Base-by-base conservation (phyloP, 2,113 vertebrate genomes). In the Sebastes schlegelii region DNA sequence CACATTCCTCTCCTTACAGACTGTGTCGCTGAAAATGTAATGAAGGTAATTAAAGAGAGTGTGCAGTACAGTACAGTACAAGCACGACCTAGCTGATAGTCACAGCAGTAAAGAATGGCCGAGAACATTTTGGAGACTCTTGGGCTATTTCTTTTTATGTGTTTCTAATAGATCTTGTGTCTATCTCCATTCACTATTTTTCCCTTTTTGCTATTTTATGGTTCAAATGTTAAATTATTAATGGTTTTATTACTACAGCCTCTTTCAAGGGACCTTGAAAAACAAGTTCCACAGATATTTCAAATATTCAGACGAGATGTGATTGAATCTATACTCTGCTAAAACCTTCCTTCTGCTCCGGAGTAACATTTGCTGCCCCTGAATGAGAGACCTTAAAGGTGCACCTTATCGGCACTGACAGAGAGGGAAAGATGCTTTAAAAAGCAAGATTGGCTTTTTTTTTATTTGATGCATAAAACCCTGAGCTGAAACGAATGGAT, bases 391-490 rank as follows among this genome's bases (percentile, higher is more conserved):
- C 87, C 90, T 92, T 89, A 84, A 89, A 92, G 84, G 83, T 92
- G 82, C 34, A 85, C 77, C 91, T 95, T 94, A 95, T 95, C 93
- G 40, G 74, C 78, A 64, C 51, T 81, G 91, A 90, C 90, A 93
- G 89, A 83, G 79, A 34, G 78, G 80, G 80, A 82, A 87, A 92
- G 93, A 91, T 91, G 89, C 91, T 90, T 92, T 90, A 94, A 92
- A 92, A 92, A 88, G 90, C 88, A 89, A 94, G 90, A 94, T 92
- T 92, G 89, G 75, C 85, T 93, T 94, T 90, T 93, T 89, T 93
- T 93, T 93, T 90, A 92, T 95, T 93, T 92, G 91, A 94, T 95
- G 85, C 93, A 94, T 95, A 95, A 95, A 94, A 93, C 82, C 92
- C 86, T 87, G 91, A 92, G 91, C 91, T 93, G 92, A 94, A 95